phyloP scores from a whole-genome alignment of 1,140 invertebrate species.

The Vanessa tameamea region DNA sequence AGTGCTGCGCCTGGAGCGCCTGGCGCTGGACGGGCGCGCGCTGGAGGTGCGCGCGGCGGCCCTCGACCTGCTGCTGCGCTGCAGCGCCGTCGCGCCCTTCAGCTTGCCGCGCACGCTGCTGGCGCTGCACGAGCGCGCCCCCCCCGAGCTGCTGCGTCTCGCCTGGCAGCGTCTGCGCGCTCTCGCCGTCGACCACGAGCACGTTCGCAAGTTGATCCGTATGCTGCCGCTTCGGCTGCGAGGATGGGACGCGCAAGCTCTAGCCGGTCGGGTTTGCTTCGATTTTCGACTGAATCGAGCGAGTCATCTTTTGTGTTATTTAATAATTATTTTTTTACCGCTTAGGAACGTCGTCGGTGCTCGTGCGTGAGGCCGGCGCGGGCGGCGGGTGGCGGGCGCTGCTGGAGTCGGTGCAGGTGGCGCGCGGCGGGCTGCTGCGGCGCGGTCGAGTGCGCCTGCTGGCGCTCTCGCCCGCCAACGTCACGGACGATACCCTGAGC shows the following conservation, averaged over 20 bases:
- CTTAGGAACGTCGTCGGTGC: slow-evolving; percentile 46
- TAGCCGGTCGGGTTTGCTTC: slow-evolving; percentile 23
- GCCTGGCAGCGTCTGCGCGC: slow-evolving; percentile 50
- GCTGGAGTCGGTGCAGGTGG: slow-evolving; percentile 53
- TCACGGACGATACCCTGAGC: slow-evolving; percentile 30
- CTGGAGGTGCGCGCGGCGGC: slow-evolving; percentile 54
- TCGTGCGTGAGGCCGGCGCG: slow-evolving; percentile 37
- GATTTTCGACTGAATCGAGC: no score
- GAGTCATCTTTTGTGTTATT: no score
- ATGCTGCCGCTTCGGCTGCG: slow-evolving; percentile 35
- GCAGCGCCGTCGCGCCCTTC: slow-evolving; percentile 31
- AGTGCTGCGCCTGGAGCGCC: slow-evolving; percentile 33
- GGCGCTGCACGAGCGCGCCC: slow-evolving; percentile 31
- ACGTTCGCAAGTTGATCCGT: slow-evolving; percentile 34
- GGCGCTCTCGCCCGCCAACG: slow-evolving; percentile 23
- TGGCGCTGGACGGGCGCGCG: slow-evolving; percentile 38
- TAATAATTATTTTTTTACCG: neutral
- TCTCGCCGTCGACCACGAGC: slow-evolving; percentile 29
- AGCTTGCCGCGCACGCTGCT: slow-evolving; percentile 35
- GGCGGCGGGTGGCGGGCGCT: slow-evolving; percentile 35
- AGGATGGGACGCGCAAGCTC: slow-evolving; percentile 44
- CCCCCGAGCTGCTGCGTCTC: slow-evolving; percentile 44
- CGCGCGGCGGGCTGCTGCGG: slow-evolving; percentile 44
- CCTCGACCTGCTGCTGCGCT: slow-evolving; percentile 47
- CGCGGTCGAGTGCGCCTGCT: slow-evolving; percentile 39